Evolutionary conservation across 2,797 vertebrate species (phyloP).

Genomic region (Uromys caudimaculatus): DNA sequence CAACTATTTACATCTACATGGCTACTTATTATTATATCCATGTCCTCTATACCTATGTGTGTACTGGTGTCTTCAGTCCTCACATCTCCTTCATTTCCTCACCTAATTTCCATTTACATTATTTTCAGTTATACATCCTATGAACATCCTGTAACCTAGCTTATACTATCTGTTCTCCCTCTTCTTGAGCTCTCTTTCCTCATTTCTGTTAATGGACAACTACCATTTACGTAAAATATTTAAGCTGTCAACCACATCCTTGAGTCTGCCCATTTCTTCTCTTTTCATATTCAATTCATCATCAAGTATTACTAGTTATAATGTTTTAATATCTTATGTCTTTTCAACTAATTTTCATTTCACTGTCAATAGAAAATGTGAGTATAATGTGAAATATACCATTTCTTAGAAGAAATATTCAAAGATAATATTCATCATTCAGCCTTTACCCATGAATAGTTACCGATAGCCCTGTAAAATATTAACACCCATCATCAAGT

Average conservation of each 20-base stretch:
- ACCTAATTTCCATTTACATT: neutral
- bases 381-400: neutral
- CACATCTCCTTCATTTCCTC: neutral
- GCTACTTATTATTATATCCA: accelerated
- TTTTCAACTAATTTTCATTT: neutral
- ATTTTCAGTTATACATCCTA: neutral
- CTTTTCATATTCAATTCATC: neutral
- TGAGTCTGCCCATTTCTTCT: neutral
- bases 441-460: neutral
- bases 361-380: neutral
- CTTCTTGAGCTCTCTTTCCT: neutral
- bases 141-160: neutral
- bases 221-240: neutral
- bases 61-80: neutral
- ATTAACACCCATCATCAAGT: neutral
- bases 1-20: no score
- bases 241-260: neutral
- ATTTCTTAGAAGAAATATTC: neutral
- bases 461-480: neutral
- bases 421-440: neutral
- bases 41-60: neutral
- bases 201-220: neutral
- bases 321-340: neutral
- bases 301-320: neutral
- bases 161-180: neutral